Base-by-base conservation (phyloP, 2,797 vertebrate genomes). In the Falco peregrinus region DNA sequence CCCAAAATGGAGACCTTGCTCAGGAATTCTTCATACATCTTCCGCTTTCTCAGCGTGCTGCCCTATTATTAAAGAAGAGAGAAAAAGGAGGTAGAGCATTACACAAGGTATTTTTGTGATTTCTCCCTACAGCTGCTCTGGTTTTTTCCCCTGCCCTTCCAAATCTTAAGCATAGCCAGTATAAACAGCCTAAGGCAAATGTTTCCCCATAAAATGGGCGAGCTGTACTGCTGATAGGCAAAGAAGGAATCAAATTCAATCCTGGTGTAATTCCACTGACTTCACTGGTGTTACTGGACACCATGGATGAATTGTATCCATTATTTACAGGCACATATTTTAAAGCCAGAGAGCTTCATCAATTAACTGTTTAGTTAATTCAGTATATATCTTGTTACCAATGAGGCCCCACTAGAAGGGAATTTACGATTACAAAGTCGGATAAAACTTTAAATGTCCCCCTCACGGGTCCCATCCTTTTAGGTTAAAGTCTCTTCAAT, bases 11-110 rank as follows among this genome's bases (percentile, higher is more conserved):
- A 99, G 94, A 99, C 99, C 93, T 99, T 99, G 98, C 99, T 99
- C 69, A 99, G 98, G 97, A 99, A 99, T 90, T 99, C 99, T 98
- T 99, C 99, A 6, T 99, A 99, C 99, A 99, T 99, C 98, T 99
- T 99, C 96, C 99, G 98, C 97, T 99, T 99, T 93, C 99, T 98
- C 98, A 99, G 96, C 0, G 99, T 99, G 98, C 99, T 99, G 88
- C 99, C 99, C 99, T 99, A 98, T 93, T 96, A 41, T 91, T 86
- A 92, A 85, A 85, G 79, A 69, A 93, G 93, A 91, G 92, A 97
- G 69, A 96, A 39, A 93, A 41, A 93, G 51, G 85, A 92, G 67
- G 84, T 45, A 92, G n/a, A 74, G 70, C 53, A n/a, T 89, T 69
- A 48, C 15, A 93, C 79, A 71, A 87, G 95, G 94, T 96, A 96